A percentile compares a stretch with the other conserved stretches of the same genome.
phyloP scores from a whole-genome alignment of 2,797 vertebrate genomes.

The Sebastes melanostomus region DNA sequence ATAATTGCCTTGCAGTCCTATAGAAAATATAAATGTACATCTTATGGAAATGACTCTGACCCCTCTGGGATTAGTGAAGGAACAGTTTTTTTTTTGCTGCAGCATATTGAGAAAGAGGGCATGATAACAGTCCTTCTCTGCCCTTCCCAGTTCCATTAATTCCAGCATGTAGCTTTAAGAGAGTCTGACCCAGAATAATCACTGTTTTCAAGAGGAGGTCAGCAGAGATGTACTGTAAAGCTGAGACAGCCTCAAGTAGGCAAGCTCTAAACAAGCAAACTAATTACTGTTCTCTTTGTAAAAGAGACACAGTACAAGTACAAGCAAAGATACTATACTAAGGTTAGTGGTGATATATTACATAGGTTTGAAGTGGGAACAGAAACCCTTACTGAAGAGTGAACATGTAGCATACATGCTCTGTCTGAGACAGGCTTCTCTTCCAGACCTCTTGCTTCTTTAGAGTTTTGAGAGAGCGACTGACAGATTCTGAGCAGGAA shows the following conservation, averaged over 20 bases:
- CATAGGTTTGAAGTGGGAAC: not conserved
- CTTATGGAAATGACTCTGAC: constrained; percentile 29
- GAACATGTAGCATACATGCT: not conserved
- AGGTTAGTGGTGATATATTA: not conserved
- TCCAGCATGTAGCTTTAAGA: constrained; percentile 72
- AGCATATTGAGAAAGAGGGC: constrained; percentile 44
- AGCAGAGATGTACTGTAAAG: constrained; percentile 53
- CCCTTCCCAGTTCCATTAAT: constrained; percentile 64
- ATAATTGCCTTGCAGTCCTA: constrained; percentile 25
- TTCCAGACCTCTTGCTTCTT: not conserved
- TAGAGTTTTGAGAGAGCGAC: not conserved
- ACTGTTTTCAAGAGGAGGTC: constrained; percentile 68
- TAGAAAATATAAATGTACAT: constrained; percentile 21
- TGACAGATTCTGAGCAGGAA: not conserved
- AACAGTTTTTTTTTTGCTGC: not conserved
- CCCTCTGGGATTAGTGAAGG: constrained; percentile 18
- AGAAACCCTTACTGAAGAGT: not conserved
- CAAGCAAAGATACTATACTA: constrained; percentile 5
- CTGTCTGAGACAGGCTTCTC: not conserved
- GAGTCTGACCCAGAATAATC: constrained; percentile 78
- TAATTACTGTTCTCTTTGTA: constrained; percentile 31
- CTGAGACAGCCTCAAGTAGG: constrained; percentile 45
- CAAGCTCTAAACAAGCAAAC: constrained; percentile 49
- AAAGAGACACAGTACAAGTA: constrained; percentile 14
- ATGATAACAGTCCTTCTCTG: constrained; percentile 47